Evolutionary conservation across 2,113 vertebrate species (phyloP).

Genomic region (Grallaria varia): DNA sequence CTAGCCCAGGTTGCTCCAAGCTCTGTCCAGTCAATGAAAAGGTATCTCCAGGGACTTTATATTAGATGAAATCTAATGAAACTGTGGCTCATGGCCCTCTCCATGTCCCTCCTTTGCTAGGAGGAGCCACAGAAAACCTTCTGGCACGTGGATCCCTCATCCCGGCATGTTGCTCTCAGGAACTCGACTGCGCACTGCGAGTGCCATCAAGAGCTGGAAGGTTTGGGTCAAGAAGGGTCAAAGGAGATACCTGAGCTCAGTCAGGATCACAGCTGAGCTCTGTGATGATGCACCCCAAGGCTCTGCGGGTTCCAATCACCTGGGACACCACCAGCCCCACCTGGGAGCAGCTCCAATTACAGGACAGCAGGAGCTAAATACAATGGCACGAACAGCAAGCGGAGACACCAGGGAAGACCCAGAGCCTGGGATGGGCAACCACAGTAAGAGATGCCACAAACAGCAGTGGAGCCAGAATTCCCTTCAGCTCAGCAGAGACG

Average conservation of each 20-base stretch:
- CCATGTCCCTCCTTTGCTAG: fast-evolving
- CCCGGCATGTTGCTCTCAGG: fast-evolving
- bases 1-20: fast-evolving
- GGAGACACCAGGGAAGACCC: background rate
- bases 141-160: fast-evolving
- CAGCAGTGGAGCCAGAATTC: fast-evolving
- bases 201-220: background rate
- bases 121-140: background rate
- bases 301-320: background rate
- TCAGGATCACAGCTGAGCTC: background rate
- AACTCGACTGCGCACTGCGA: fast-evolving
- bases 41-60: fast-evolving
- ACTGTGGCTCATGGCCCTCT: fast-evolving
- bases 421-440: fast-evolving
- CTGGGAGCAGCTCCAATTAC: fast-evolving
- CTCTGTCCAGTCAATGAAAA: no score
- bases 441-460: background rate
- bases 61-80: fast-evolving
- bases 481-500: background rate
- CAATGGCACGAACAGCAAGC: fast-evolving
- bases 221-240: background rate
- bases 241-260: background rate
- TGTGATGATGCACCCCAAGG: fast-evolving
- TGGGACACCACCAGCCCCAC: background rate
- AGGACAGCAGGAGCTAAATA: background rate